Evolutionary conservation across 2,797 vertebrate species (phyloP).

Genomic region (Pelodytes ibericus): DNA sequence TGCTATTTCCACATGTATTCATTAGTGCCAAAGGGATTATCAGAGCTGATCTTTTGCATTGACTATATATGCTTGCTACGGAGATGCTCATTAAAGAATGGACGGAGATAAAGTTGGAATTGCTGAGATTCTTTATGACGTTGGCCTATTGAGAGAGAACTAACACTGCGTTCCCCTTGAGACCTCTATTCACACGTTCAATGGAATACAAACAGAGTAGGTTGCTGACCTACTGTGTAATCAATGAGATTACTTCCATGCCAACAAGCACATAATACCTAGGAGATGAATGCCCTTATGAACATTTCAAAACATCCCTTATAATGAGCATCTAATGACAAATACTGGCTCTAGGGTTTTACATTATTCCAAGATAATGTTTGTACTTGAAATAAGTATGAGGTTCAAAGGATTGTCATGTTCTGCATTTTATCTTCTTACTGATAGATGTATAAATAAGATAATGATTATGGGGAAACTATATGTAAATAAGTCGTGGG

Average conservation of each 20-base stretch:
- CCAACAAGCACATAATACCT: slow-evolving; percentile 2
- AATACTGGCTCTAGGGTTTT: background rate
- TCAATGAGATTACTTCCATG: slow-evolving; percentile 7
- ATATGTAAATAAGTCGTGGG: too few relatives aligned
- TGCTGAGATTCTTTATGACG: background rate
- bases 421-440: too few relatives aligned
- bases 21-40: background rate
- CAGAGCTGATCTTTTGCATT: background rate
- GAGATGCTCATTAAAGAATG: slow-evolving; percentile 3
- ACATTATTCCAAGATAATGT: too few relatives aligned
- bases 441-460: too few relatives aligned
- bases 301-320: background rate
- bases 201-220: background rate
- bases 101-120: background rate
- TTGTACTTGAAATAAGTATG: too few relatives aligned
- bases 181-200: background rate
- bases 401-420: too few relatives aligned
- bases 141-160: background rate
- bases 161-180: background rate
- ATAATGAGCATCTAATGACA: slow-evolving; percentile 5
- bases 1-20: background rate
- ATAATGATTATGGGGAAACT: too few relatives aligned
- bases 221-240: slow-evolving; percentile 6
- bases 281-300: background rate
- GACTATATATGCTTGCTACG: background rate